Evolutionary conservation across 1,140 invertebrate species (phyloP).

Genomic region (Lordiphosa collinella): DNA sequence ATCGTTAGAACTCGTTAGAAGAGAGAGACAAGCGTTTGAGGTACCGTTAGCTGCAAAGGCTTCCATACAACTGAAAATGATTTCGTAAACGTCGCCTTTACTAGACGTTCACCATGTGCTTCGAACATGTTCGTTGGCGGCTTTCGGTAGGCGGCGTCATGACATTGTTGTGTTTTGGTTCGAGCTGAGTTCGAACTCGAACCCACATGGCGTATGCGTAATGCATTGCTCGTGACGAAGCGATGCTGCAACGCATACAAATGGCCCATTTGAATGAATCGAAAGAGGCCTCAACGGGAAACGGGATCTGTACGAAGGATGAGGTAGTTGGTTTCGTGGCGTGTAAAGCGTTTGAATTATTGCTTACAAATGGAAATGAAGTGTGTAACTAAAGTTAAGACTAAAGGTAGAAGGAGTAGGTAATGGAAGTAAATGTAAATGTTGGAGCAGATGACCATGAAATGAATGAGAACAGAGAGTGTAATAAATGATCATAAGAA

Average conservation of each 20-base stretch:
- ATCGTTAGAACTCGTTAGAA: background rate
- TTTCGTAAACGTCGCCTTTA: slow-evolving; percentile 31
- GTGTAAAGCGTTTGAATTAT: slow-evolving; percentile 38
- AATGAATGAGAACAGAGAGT: background rate
- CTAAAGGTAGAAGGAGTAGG: slow-evolving; percentile 30
- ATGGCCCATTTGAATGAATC: slow-evolving; percentile 18
- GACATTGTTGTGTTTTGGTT: slow-evolving; percentile 69
- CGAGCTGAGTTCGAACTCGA: slow-evolving; percentile 15
- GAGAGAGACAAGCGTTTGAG: slow-evolving; percentile 10
- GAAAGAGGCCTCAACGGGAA: slow-evolving; percentile 4
- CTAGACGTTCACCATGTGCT: slow-evolving; percentile 54
- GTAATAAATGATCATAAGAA: no score
- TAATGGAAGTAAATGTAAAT: slow-evolving; percentile 4
- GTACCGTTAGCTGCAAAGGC: slow-evolving; percentile 63
- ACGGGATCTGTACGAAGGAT: slow-evolving; percentile 3
- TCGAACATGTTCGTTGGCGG: slow-evolving; percentile 57
- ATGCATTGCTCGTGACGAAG: slow-evolving; percentile 13
- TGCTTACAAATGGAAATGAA: slow-evolving; percentile 61
- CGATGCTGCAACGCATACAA: slow-evolving; percentile 42
- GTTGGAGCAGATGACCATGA: slow-evolving; percentile 17
- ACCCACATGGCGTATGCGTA: slow-evolving; percentile 31
- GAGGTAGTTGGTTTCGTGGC: slow-evolving; percentile 3
- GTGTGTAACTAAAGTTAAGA: slow-evolving; percentile 52
- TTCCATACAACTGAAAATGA: slow-evolving; percentile 61
- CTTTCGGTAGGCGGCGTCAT: background rate